Conservation (phyloP, 1,140 invertebrate genomes). For the Pseudomyrmex pallidus region DNA sequence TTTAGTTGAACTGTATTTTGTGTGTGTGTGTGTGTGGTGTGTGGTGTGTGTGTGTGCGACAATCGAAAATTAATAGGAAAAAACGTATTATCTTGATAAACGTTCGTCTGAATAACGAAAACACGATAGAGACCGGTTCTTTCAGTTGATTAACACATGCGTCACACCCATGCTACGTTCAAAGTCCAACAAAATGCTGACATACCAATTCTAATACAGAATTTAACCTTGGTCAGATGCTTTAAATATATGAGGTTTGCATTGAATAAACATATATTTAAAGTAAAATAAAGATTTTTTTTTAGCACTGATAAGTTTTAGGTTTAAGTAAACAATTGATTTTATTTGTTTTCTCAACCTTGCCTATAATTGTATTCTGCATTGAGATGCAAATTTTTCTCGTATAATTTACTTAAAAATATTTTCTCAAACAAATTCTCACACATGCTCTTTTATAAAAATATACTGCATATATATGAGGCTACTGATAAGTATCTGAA, state of each 20-base stretch:
- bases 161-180: constrained; percentile 20
- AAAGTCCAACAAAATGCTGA: constrained; percentile 55
- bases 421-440: neutral
- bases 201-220: constrained; percentile 17
- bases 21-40: no score
- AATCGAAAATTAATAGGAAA: no score
- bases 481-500: no score
- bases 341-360: neutral
- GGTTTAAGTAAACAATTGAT: neutral
- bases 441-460: no score
- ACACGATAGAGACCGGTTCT: constrained; percentile 1
- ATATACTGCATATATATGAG: no score
- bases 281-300: neutral
- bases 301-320: neutral
- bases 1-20: no score
- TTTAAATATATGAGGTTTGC: neutral
- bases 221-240: constrained; percentile 15
- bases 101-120: neutral
- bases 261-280: neutral
- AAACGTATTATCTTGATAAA: no score
- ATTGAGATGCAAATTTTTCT: neutral
- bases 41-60: no score
- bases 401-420: neutral
- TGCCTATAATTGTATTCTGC: neutral
- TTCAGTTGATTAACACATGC: constrained; percentile 31